These are phyloP conservation scores for Pseudotriccus pelzelni DNA, from an alignment of 2,797 vertebrate species.

Conservation along the genomic window DNA sequence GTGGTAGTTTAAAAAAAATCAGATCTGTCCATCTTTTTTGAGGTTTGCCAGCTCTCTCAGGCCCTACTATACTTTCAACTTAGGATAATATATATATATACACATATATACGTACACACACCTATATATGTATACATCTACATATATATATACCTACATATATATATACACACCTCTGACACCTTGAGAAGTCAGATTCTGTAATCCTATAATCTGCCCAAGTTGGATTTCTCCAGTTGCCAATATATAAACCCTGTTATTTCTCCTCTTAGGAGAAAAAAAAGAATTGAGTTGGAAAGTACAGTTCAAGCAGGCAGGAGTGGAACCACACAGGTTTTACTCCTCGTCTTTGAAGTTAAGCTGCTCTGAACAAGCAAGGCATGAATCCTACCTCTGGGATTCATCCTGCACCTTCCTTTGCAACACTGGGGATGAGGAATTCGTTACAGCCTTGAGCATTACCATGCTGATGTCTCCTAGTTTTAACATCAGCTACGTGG, in stretches of 20 bases:
- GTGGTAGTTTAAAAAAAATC: not conserved
- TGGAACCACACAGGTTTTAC: not conserved
- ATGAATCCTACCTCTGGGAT: not conserved
- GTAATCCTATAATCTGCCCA: not conserved
- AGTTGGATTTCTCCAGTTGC: not conserved
- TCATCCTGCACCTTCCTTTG: not conserved
- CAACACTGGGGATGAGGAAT: not conserved
- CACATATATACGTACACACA: not conserved
- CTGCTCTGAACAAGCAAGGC: not conserved
- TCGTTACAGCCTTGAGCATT: not conserved
- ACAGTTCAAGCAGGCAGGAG: not conserved
- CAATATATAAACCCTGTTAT: not conserved
- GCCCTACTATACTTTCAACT: not conserved
- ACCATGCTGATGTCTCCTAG: not conserved
- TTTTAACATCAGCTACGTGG: not conserved
- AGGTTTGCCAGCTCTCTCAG: not conserved
- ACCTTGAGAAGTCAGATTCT: constrained; percentile 16
- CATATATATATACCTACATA: too few species aligned
- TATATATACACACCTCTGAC: not conserved
- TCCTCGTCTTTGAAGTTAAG: constrained; percentile 17
- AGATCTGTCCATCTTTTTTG: not conserved
- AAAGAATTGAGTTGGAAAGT: not conserved
- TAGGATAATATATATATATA: not conserved
- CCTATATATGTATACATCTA: not conserved
- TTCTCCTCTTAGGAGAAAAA: not conserved